These are phyloP conservation scores for Cheilosia vulpina DNA, from an alignment of 2,888 invertebrate genomes.

Conservation along the genomic window DNA sequence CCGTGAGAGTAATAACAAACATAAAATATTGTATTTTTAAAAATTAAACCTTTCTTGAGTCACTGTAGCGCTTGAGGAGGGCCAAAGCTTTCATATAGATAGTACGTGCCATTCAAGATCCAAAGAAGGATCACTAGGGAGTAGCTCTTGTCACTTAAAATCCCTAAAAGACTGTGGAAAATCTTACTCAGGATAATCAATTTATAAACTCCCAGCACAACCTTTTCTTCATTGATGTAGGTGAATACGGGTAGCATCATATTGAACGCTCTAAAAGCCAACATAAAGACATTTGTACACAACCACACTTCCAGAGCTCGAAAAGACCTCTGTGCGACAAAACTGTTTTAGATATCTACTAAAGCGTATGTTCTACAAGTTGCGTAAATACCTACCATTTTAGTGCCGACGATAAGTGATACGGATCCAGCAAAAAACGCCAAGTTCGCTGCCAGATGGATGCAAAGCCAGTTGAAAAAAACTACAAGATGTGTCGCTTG, in stretches of 20 bases:
- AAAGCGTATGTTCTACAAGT: no score
- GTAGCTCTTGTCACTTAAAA: neutral
- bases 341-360: neutral
- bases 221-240: neutral
- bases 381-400: neutral
- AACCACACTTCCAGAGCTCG: neutral
- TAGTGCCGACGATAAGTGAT: neutral
- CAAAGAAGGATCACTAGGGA: neutral
- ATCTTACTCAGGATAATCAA: neutral
- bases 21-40: no score
- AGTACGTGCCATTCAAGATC: slow-evolving; percentile 6
- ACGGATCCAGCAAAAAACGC: neutral
- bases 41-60: no score
- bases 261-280: neutral
- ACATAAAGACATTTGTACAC: neutral
- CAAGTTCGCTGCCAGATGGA: neutral
- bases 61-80: neutral
- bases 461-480: neutral
- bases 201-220: neutral
- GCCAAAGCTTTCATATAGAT: neutral
- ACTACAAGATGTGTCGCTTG: neutral
- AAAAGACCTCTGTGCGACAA: neutral
- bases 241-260: neutral
- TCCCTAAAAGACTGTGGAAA: neutral
- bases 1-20: no score